Evolutionary conservation across 2,113 vertebrate species (phyloP).

Genomic region (Tachycineta bicolor): DNA sequence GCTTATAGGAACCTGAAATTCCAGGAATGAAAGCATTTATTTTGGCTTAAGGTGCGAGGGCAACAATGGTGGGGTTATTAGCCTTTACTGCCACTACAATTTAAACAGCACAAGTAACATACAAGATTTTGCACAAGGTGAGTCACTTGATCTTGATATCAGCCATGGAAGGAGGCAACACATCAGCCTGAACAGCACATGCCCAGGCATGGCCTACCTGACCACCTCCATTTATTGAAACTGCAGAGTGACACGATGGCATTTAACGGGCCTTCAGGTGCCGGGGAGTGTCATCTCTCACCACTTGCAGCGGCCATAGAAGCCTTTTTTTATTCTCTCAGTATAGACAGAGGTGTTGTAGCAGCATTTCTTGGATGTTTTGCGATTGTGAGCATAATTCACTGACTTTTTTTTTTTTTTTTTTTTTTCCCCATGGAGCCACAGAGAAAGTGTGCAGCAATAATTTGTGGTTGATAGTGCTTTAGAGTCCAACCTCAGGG

Average conservation of each 20-base stretch:
- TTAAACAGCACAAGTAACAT: not conserved
- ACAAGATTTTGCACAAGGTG: not conserved
- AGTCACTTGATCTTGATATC: not conserved
- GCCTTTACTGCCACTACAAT: not conserved
- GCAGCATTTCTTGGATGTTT: not conserved
- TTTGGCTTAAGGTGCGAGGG: not conserved
- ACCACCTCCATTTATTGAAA: not conserved
- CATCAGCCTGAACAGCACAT: not conserved
- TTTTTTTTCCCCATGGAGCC: not conserved
- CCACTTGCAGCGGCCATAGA: not conserved
- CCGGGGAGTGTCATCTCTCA: fast-evolving
- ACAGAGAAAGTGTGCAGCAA: not conserved
- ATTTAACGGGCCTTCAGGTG: not conserved
- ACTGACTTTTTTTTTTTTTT: not conserved
- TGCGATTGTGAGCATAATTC: fast-evolving
- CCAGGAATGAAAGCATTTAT: not conserved
- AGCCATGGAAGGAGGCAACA: not conserved
- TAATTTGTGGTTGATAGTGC: not conserved
- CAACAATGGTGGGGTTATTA: not conserved
- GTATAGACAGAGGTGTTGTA: not conserved
- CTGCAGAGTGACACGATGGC: not conserved
- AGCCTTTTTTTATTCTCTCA: not conserved
- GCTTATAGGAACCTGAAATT: not conserved
- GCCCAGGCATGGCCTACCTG: not conserved
- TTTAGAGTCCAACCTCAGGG: not conserved